Percentiles rank a stretch among this genome's conserved stretches.
Conservation (phyloP, 2,888 invertebrate genomes). For the Oligia latruncula region DNA sequence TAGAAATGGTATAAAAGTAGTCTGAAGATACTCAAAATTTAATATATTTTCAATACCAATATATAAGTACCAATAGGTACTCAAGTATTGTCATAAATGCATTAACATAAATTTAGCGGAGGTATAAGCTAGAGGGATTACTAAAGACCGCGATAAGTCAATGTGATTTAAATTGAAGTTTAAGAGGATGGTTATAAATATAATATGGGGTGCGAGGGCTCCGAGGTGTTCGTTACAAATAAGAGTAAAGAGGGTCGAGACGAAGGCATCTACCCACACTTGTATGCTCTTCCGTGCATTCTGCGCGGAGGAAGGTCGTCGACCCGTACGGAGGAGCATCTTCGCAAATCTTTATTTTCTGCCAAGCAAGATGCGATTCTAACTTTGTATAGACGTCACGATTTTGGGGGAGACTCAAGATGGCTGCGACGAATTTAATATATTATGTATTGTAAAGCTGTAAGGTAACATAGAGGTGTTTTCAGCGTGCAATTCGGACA, state of each 20-base stretch:
- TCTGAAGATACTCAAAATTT: not conserved
- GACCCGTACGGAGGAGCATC: conserved; percentile 82
- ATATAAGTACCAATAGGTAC: not conserved
- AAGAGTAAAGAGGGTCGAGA: conserved; percentile 76
- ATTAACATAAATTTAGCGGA: conserved; percentile 30
- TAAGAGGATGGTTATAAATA: conserved; percentile 69
- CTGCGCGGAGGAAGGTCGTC: conserved; percentile 80
- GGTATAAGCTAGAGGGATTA: conserved; percentile 45
- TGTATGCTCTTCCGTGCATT: conserved; percentile 81
- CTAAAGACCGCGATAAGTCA: conserved; percentile 49
- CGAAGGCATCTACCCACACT: conserved; percentile 75
- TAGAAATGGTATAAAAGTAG: not conserved
- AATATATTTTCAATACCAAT: conserved; percentile 19
- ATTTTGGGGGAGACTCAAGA: conserved; percentile 54
- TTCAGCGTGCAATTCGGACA: conserved; percentile 2
- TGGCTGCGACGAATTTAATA: conserved; percentile 46
- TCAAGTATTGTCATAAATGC: conserved; percentile 13
- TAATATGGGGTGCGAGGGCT: conserved; percentile 67
- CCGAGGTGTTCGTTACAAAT: conserved; percentile 68
- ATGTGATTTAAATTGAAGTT: conserved; percentile 62
- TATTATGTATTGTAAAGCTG: conserved; percentile 8
- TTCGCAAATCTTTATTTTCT: conserved; percentile 85
- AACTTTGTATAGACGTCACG: conserved; percentile 69
- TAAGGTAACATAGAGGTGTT: conserved; percentile 8
- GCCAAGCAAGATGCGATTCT: conserved; percentile 69